Evolutionary conservation across 2,888 invertebrate genomes (phyloP).

Genomic region (Rhopalosiphum nymphaeae): DNA sequence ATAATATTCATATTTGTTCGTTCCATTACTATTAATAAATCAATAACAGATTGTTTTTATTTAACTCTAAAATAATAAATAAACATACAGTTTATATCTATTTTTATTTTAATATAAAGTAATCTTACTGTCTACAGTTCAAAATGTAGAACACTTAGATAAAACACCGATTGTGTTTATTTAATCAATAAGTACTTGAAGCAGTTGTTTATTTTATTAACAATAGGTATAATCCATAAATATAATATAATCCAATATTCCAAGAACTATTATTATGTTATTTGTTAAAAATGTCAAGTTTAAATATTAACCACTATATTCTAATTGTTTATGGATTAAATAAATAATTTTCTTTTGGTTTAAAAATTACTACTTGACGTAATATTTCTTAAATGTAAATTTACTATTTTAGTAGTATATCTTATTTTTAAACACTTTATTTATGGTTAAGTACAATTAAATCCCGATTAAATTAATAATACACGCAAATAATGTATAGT

Average conservation of each 20-base stretch:
- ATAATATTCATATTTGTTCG: not conserved
- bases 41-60: not conserved
- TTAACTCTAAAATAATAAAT: not conserved
- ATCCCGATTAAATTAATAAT: not conserved
- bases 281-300: not conserved
- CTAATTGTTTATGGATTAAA: not conserved
- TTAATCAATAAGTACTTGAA: constrained; percentile 11
- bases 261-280: not conserved
- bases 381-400: not conserved
- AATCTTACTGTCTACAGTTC: not conserved
- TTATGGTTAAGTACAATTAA: not conserved
- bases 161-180: not conserved
- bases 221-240: not conserved
- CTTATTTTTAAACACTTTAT: not conserved
- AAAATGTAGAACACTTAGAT: not conserved
- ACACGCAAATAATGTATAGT: not conserved
- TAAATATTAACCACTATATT: not conserved
- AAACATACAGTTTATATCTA: not conserved
- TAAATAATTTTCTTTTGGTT: not conserved
- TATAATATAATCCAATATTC: not conserved
- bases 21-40: not conserved
- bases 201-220: not conserved
- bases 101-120: not conserved
- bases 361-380: not conserved
- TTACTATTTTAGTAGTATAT: not conserved